Evolutionary conservation across 2,888 invertebrate species (phyloP).

Genomic region (Tetanocera ferruginea): DNA sequence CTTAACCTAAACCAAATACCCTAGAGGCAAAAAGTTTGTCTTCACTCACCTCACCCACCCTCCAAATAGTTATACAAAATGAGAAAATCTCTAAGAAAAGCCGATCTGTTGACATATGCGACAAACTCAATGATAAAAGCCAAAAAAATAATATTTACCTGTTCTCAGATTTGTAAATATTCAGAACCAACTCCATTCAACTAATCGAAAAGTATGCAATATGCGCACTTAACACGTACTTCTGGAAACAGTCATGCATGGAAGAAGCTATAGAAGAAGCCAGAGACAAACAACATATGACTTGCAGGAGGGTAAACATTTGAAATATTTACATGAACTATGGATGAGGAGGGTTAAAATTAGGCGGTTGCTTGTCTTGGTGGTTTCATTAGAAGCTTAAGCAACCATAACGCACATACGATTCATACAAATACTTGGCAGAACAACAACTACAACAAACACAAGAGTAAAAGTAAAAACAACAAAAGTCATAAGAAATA

Average conservation of each 20-base stretch:
- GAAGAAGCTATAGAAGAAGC: no score
- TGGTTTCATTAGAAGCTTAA: slow-evolving; percentile 33
- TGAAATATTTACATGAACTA: slow-evolving; percentile 14
- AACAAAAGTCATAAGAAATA: background rate
- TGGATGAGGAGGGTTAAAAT: no score
- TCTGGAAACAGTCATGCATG: no score
- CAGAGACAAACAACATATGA: no score
- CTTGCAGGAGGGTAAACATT: slow-evolving; percentile 4
- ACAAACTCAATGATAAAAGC: background rate
- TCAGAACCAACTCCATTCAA: background rate
- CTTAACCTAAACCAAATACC: no score
- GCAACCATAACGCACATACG: slow-evolving; percentile 34
- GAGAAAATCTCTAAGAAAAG: slow-evolving; percentile 7
- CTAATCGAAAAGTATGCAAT: slow-evolving; percentile 21
- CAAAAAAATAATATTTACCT: slow-evolving; percentile 4
- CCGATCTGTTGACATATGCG: slow-evolving; percentile 8
- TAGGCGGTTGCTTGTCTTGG: slow-evolving; percentile 15
- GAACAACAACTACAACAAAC: background rate
- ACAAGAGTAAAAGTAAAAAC: background rate
- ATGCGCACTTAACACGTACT: slow-evolving; percentile 1
- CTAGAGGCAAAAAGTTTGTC: no score
- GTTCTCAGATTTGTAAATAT: slow-evolving; percentile 26
- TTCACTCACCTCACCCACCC: no score
- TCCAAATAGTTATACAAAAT: no score
- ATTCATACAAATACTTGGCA: no score